Conservation (phyloP, 2,888 invertebrate genomes). For the Acholoe squamosa region DNA sequence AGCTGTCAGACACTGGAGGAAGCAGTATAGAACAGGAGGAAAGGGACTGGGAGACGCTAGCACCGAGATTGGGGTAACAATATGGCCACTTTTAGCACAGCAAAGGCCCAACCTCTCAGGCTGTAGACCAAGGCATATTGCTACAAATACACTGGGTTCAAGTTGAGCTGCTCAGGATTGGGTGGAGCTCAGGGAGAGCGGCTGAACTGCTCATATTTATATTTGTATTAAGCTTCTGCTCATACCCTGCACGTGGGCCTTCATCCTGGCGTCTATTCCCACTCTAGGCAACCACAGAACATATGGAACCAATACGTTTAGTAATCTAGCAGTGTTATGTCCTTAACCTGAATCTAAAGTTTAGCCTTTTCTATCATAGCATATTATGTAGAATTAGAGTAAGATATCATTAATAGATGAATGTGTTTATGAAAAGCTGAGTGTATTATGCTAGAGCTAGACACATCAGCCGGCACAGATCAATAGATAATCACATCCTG, state of each 20-base stretch:
- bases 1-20: not conserved
- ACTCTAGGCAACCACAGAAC: not conserved
- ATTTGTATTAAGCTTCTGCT: not conserved
- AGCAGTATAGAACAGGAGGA: not conserved
- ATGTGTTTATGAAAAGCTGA: too few relatives aligned
- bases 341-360: too few relatives aligned
- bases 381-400: too few relatives aligned
- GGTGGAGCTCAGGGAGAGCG: not conserved
- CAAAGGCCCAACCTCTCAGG: not conserved
- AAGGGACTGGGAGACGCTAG: not conserved
- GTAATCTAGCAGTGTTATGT: not conserved
- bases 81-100: not conserved
- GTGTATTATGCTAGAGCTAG: too few relatives aligned
- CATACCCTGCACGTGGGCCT: not conserved
- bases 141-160: not conserved
- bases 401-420: too few relatives aligned
- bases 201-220: not conserved
- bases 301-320: not conserved
- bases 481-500: too few relatives aligned
- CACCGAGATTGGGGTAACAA: not conserved
- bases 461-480: too few relatives aligned
- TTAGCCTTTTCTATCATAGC: too few relatives aligned
- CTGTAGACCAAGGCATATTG: not conserved
- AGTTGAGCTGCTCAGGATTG: not conserved
- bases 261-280: not conserved